Evolutionary conservation across 2,888 invertebrate genomes (phyloP).

Genomic region (Linnaemya vulpina): DNA sequence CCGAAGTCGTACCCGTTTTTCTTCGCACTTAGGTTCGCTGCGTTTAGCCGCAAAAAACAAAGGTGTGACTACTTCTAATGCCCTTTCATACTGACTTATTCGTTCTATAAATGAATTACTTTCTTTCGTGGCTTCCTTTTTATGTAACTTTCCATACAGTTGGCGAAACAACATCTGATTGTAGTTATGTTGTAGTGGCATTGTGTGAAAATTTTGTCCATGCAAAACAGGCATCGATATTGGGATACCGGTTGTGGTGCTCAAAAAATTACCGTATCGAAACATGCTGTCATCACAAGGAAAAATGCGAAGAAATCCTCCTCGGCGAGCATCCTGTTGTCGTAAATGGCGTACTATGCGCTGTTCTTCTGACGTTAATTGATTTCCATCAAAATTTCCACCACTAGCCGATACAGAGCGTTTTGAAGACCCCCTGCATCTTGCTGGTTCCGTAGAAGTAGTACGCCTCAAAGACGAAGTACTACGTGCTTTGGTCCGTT

Average conservation of each 20-base stretch:
- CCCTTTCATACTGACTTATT: constrained; percentile 84
- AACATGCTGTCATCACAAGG: constrained; percentile 95
- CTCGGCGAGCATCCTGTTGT: constrained; percentile 91
- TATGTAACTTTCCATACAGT: constrained; percentile 86
- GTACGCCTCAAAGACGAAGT: constrained; percentile 87
- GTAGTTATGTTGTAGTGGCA: constrained; percentile 87
- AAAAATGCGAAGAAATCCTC: constrained; percentile 95
- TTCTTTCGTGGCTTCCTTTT: constrained; percentile 71
- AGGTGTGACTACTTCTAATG: constrained; percentile 78
- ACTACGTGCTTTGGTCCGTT: constrained; percentile 80
- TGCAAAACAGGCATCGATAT: constrained; percentile 86
- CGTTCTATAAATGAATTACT: constrained; percentile 81
- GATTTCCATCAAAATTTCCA: constrained; percentile 69
- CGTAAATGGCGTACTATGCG: constrained; percentile 89
- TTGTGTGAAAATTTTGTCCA: constrained; percentile 84
- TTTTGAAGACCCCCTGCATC: constrained; percentile 47
- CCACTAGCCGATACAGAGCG: too few species aligned
- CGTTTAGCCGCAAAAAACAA: constrained; percentile 79
- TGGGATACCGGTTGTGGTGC: constrained; percentile 89
- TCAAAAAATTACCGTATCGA: constrained; percentile 90
- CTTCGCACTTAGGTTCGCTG: constrained; percentile 81
- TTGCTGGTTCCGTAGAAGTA: constrained; percentile 87
- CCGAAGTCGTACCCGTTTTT: constrained; percentile 79
- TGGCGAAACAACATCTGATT: constrained; percentile 90
- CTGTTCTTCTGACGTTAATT: constrained; percentile 90